Evolutionary conservation across 2,797 vertebrate genomes (phyloP).

Genomic region (Mus caroli): DNA sequence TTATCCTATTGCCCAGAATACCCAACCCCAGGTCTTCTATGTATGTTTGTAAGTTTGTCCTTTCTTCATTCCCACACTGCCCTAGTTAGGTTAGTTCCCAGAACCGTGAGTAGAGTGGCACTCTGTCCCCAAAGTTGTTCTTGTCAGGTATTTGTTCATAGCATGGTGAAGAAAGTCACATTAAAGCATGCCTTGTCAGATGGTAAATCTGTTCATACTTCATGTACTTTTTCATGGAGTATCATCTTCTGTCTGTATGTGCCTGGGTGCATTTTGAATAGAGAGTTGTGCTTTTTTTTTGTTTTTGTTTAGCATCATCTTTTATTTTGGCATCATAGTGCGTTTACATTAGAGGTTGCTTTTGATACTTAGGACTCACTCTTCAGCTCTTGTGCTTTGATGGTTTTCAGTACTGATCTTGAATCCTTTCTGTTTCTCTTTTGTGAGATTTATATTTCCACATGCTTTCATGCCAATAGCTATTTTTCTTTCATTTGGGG

Average conservation of each 20-base stretch:
- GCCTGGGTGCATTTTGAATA: neutral
- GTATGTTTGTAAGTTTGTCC: no score
- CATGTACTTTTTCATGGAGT: neutral
- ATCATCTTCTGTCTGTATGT: neutral
- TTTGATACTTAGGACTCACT: neutral
- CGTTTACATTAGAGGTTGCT: neutral
- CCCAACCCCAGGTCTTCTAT: neutral
- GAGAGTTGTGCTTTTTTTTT: neutral
- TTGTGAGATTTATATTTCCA: neutral
- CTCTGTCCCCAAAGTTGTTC: neutral
- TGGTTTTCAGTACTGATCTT: neutral
- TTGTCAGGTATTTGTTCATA: neutral
- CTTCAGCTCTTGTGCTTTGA: neutral
- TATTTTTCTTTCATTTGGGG: neutral
- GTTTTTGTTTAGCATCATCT: neutral
- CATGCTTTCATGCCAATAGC: neutral
- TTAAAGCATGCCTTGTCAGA: neutral
- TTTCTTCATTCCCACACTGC: neutral
- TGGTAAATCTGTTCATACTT: neutral
- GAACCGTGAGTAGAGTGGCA: neutral
- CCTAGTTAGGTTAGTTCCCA: neutral
- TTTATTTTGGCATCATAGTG: neutral
- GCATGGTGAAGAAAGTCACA: neutral
- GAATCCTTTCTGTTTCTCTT: neutral
- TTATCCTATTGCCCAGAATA: neutral